Conservation (phyloP, 2,797 vertebrate species). For the Melanotaenia boesemani region DNA sequence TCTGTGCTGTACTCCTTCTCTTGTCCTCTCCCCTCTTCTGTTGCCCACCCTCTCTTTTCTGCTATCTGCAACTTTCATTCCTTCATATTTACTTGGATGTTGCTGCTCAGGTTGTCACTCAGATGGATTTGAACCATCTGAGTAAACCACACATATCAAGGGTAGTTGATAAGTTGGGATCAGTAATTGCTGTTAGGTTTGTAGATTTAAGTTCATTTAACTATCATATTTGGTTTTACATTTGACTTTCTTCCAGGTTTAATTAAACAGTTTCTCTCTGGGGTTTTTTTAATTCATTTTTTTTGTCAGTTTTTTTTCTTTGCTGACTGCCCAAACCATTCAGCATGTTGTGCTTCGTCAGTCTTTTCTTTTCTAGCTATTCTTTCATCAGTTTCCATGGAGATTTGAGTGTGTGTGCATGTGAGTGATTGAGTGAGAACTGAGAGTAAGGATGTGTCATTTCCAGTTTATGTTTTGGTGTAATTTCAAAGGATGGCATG, state of each 20-base stretch:
- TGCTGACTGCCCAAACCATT: slow-evolving; percentile 47
- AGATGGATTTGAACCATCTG: background rate
- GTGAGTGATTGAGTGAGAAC: slow-evolving; percentile 45
- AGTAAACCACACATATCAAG: background rate
- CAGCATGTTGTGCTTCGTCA: slow-evolving; percentile 53
- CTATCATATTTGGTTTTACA: background rate
- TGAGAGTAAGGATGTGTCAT: slow-evolving; percentile 62
- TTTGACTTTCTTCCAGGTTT: background rate
- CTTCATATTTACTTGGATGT: slow-evolving; percentile 40
- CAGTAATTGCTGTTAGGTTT: background rate
- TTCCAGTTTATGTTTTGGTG: slow-evolving; percentile 55
- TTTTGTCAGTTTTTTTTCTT: slow-evolving; percentile 3
- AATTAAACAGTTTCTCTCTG: background rate
- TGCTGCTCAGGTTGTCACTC: background rate
- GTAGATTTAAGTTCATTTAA: background rate
- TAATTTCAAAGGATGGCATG: slow-evolving; percentile 32
- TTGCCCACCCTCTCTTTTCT: slow-evolving; percentile 68
- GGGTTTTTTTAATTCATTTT: background rate
- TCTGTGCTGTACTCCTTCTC: slow-evolving; percentile 73
- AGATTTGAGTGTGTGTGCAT: slow-evolving; percentile 63
- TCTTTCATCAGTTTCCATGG: slow-evolving; percentile 83
- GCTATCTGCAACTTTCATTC: slow-evolving; percentile 75
- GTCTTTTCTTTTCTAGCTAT: slow-evolving; percentile 56
- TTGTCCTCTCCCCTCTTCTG: slow-evolving; percentile 73
- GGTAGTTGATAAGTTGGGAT: background rate